A percentile compares a stretch with the other conserved stretches of the same genome.
phyloP scores from a whole-genome alignment of 92 coral and sea anemone genomes.

The Siderastrea radians region DNA sequence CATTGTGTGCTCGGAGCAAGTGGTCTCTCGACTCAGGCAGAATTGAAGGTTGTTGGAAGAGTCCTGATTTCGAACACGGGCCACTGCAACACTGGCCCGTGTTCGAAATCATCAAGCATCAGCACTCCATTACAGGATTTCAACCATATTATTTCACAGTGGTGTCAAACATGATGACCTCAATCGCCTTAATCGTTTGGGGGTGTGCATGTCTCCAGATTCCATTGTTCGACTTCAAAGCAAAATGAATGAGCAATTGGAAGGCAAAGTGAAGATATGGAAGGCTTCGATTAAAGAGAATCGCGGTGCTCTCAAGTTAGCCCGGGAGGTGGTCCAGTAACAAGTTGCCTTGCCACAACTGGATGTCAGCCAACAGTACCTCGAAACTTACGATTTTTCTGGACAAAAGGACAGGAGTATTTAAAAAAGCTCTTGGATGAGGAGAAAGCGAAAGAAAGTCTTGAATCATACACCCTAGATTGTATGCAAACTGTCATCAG shows the following conservation, averaged over 20 bases:
- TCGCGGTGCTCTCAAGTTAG: constrained; percentile 18
- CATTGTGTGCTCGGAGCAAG: no score
- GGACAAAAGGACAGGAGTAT: constrained; percentile 11
- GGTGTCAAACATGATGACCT: no score
- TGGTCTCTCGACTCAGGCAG: no score
- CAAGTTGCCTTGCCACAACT: constrained; percentile 19
- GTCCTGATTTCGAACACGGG: no score
- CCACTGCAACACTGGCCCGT: no score
- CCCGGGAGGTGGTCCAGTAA: constrained; percentile 7
- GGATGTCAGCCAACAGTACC: constrained; percentile 11
- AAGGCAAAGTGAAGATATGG: constrained; percentile 15
- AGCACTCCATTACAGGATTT: no score
- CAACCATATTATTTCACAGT: no score
- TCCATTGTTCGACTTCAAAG: no score
- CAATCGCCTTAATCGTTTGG: no score
- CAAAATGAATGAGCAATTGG: neutral
- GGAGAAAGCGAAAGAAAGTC: neutral
- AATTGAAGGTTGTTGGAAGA: no score
- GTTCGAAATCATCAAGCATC: no score
- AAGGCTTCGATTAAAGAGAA: constrained; percentile 4
- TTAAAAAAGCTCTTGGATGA: constrained; percentile 12
- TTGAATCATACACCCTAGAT: neutral
- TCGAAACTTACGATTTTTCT: neutral
- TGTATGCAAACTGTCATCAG: constrained; percentile 3
- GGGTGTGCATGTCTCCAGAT: no score